Base-by-base conservation (phyloP, 2,888 invertebrate species). In the Hemicrepidius hirtus region DNA sequence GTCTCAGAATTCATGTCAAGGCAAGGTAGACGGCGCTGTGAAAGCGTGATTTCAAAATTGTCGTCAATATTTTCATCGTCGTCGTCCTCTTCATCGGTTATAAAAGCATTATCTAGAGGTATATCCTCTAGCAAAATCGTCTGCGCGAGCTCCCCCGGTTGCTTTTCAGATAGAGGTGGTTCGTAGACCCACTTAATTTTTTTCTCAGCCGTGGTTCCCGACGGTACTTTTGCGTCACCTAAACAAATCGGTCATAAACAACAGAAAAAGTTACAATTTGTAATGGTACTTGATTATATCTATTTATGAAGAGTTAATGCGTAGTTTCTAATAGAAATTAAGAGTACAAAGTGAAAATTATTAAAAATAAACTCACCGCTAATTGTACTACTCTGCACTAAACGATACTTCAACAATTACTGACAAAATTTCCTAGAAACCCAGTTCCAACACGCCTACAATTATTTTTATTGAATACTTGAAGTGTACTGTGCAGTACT, bases 71-170 rank as follows among this genome's bases (percentile, higher is more conserved):
- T 37, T 16, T 37, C 35, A 59, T 59, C 59, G 24, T 59, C 59
- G 24, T 59, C 32, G 16, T 18, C 28, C 21, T 64, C 49, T 41
- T 13, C 35, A 32, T 62, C 62, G n/a, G 62, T 62, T 40, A 40
- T 12, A 24, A 21, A 41, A 41, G 9, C 40, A 62, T 62, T 44
- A 44, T 62, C 62, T 1, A 62, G 44, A 1, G 28, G 62, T 40
- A 62, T 44, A 28, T 62, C 62, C 44, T 44, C 62, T 9, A 46
- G 21, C 20, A 62, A 62, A 62, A 62, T 62, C 10, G 37, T 44
- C 24, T 62, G 28, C 13, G 62, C 62, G 16, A 62, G 24, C 10
- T 41, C 41, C 21, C 24, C 40, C 13, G 44, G 21, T 24, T 62
- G 18, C 40, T 24, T 40, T 46, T 64, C 49, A 16, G 64, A 7